Evolutionary conservation across 2,113 vertebrate genomes (phyloP), one percentile per base, ranked within the genome.

Genomic region (Notarius quadriscutis): DNA sequence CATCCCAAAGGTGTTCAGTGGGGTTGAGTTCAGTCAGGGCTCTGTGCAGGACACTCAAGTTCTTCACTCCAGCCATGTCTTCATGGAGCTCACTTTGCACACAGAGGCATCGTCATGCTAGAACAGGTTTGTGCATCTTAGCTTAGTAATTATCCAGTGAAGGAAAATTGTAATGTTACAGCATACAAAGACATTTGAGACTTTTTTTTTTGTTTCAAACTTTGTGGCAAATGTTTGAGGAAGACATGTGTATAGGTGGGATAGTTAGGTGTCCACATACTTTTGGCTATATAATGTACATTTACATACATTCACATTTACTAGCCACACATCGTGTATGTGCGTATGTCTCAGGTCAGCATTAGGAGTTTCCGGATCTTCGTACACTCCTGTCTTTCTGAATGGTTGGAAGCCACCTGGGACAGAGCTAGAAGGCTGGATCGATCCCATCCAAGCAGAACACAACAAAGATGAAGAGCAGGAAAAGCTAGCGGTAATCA

Each of bases 361-460:
- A 79, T 94, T 96, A 79, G 87, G 80, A 34, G 95, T 95, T 12
- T 93, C 96, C 0, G 90, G 95, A 0, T 41, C 93, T 0, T 89
- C 95, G 0, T 98, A 97, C 92, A 90, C 83, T 14, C 96, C 95
- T 0, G 93, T 94, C 55, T 98, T 98, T 92, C 89, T 87, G 75
- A 94, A 93, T 0, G 96, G 96, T 25, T 98, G 97, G 97, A 94
- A 95, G 83, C 96, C 96, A 0, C 92, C 93, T 0, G 88, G 94
- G 88, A 90, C 92, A 0, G 94, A 96, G 58, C 95, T 95, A 53
- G 93, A 94, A 60, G 87, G 94, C 74, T 97, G 97, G 97, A 96
- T 97, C 79, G 97, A 98, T 90, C 96, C 97, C 0, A 93, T 98
- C 22, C 96, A 97, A 91, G 93, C 94, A 79, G 96, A 97, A 87